Percentiles rank a stretch among this genome's conserved stretches.
These are phyloP conservation scores for Cyaniris semiargus DNA, from an alignment of 2,888 invertebrate species.

Conservation along the genomic window DNA sequence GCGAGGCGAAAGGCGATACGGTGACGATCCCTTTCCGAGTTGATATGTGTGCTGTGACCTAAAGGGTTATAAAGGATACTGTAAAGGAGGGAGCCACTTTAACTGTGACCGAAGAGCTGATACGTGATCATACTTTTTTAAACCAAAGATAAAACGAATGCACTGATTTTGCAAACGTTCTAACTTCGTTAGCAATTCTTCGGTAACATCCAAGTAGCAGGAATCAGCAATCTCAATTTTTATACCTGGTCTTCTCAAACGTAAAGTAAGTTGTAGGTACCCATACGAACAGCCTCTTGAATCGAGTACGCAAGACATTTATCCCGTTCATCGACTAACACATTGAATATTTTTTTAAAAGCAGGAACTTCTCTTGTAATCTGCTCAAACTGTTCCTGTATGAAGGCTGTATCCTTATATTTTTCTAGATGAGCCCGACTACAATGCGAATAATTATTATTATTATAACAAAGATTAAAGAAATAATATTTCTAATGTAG, in stretches of 20 bases:
- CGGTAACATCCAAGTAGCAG: no score
- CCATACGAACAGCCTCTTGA: slow-evolving; percentile 70
- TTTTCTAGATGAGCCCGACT: slow-evolving; percentile 66
- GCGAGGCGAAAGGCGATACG: no score
- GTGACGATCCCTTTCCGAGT: no score
- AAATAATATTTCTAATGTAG: not conserved
- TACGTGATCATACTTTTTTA: no score
- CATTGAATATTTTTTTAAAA: slow-evolving; percentile 74
- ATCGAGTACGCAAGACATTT: slow-evolving; percentile 71
- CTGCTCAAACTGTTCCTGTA: slow-evolving; percentile 72
- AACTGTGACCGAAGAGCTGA: no score
- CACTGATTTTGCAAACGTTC: no score
- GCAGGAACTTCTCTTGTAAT: slow-evolving; percentile 71
- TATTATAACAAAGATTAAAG: not conserved
- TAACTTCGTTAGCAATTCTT: no score
- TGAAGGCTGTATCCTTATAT: slow-evolving; percentile 70
- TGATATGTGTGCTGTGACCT: no score
- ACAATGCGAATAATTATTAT: slow-evolving; percentile 38
- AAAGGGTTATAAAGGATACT: no score
- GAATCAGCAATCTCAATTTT: no score
- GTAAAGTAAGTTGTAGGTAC: slow-evolving; percentile 46
- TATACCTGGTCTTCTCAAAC: not conserved
- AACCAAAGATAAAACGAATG: no score
- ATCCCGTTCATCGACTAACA: slow-evolving; percentile 74
- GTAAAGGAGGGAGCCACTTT: no score